Conservation (phyloP, 2,113 vertebrate genomes). For the Boleophthalmus pectinirostris region DNA sequence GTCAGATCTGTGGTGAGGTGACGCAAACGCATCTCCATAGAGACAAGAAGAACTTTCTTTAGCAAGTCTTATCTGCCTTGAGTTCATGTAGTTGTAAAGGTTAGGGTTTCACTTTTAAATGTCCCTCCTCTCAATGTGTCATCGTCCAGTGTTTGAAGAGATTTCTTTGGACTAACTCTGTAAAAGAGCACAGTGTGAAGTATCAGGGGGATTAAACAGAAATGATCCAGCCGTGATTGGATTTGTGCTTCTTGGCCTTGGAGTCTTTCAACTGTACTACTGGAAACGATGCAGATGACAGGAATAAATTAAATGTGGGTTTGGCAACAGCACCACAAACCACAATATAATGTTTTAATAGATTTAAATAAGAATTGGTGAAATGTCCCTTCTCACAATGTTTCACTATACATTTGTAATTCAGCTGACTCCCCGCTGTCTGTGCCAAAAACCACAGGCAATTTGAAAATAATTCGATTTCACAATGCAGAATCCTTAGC, state of each 20-base stretch:
- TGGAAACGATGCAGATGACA: background rate
- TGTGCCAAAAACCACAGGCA: background rate
- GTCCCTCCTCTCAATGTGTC: background rate
- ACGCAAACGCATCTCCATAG: too few species aligned
- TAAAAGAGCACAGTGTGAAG: background rate
- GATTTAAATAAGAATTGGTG: background rate
- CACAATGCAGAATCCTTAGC: background rate
- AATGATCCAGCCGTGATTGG: constrained; percentile 4
- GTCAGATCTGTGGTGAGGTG: background rate
- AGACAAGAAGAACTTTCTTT: background rate
- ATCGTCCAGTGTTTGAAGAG: background rate
- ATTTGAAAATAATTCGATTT: background rate
- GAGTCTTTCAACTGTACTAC: background rate
- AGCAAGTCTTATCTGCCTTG: background rate
- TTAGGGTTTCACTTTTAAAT: constrained; percentile 11
- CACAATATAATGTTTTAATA: background rate
- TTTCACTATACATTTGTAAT: background rate
- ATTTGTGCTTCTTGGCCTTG: background rate
- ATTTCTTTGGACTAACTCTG: background rate
- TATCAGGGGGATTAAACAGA: constrained; percentile 4
- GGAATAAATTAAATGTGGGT: constrained; percentile 6
- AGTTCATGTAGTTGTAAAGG: background rate
- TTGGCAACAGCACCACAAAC: background rate
- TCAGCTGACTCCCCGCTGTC: background rate
- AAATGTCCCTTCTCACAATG: background rate